Conservation (phyloP, 2,888 invertebrate species). For the Congeria kusceri region DNA sequence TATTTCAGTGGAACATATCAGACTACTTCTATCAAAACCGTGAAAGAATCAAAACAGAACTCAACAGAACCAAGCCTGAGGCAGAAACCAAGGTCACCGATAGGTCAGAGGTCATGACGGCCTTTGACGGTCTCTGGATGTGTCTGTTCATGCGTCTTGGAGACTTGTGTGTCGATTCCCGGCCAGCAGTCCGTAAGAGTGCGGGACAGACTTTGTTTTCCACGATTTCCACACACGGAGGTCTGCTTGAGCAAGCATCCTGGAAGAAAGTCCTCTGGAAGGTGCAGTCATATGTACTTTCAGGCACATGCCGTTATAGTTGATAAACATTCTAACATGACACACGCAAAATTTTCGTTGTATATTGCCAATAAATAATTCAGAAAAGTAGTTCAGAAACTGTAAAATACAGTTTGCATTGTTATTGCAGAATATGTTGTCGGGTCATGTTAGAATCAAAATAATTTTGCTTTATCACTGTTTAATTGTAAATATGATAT, state of each 20-base stretch:
- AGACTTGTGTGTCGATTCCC: slow-evolving; percentile 94
- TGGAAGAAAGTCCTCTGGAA: slow-evolving; percentile 98
- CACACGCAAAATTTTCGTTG: too few species aligned
- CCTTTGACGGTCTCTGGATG: slow-evolving; percentile 98
- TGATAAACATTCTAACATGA: too few species aligned
- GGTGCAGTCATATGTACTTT: slow-evolving; percentile 84
- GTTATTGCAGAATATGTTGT: too few species aligned
- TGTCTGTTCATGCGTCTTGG: slow-evolving; percentile 89
- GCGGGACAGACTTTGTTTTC: slow-evolving; percentile 99
- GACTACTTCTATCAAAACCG: slow-evolving; percentile 98
- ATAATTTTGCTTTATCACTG: too few species aligned
- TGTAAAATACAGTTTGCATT: too few species aligned
- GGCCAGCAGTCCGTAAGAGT: slow-evolving; percentile 98
- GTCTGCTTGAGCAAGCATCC: slow-evolving; percentile 93
- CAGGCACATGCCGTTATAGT: too few species aligned
- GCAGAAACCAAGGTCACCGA: slow-evolving; percentile 33
- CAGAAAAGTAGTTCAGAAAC: too few species aligned
- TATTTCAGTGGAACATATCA: slow-evolving; percentile 97
- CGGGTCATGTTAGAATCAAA: too few species aligned
- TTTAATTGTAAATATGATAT: too few species aligned
- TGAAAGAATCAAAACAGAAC: slow-evolving; percentile 86
- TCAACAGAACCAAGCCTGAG: slow-evolving; percentile 58
- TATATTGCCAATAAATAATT: too few species aligned
- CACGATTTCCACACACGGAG: slow-evolving; percentile 97
- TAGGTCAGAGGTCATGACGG: slow-evolving; percentile 80